These are phyloP conservation scores for Cheilosia variabilis DNA, from an alignment of 2,888 invertebrate species.

Conservation along the genomic window DNA sequence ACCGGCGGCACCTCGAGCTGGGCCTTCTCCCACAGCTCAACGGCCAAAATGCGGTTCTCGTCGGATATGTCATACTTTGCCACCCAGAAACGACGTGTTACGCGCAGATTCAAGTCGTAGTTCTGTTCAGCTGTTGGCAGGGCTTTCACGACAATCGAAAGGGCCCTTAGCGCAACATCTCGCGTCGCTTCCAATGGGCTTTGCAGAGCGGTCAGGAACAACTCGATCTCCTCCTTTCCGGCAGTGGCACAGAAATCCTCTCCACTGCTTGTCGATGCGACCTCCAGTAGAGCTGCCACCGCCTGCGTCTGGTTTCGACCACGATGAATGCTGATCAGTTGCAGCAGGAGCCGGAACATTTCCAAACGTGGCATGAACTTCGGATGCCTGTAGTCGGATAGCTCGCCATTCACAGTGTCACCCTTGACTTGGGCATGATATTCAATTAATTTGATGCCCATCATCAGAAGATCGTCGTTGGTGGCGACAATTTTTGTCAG, in stretches of 20 bases:
- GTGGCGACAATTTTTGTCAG: conserved; percentile 84
- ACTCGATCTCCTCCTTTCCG: conserved; percentile 88
- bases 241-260: conserved; percentile 87
- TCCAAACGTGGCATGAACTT: conserved; percentile 91
- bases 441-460: conserved; percentile 87
- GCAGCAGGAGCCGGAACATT: conserved; percentile 91
- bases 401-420: conserved; percentile 80
- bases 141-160: conserved; percentile 87
- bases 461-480: conserved; percentile 86
- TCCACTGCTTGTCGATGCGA: conserved; percentile 90
- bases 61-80: conserved; percentile 91
- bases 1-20: conserved; percentile 84
- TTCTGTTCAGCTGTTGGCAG: conserved; percentile 86
- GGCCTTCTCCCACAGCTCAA: conserved; percentile 86
- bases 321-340: conserved; percentile 88
- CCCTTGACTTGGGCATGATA: conserved; percentile 89
- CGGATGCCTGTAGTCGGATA: conserved; percentile 88
- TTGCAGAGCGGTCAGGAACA: conserved; percentile 91
- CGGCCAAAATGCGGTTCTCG: conserved; percentile 88
- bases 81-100: conserved; percentile 91
- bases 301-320: conserved; percentile 91
- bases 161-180: conserved; percentile 91
- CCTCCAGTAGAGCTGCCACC: conserved; percentile 91
- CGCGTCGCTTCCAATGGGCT: conserved; percentile 89
- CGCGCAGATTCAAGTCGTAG: conserved; percentile 85